A percentile compares a stretch with the other conserved stretches of the same genome.
These are phyloP conservation scores for Tylochromis polylepis DNA, from an alignment of 2,113 vertebrate species.

Conservation along the genomic window DNA sequence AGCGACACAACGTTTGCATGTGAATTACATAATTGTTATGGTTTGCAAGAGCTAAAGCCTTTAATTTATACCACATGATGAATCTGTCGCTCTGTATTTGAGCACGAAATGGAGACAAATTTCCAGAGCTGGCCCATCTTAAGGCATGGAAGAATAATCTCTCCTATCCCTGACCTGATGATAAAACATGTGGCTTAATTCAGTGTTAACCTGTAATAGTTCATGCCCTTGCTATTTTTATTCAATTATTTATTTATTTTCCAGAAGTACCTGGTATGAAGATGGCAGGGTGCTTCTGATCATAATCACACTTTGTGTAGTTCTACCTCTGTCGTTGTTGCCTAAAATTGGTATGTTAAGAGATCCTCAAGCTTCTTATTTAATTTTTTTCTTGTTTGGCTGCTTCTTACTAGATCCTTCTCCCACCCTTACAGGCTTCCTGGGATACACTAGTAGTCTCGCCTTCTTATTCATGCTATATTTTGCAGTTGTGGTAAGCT, in stretches of 20 bases:
- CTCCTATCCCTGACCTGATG: conserved; percentile 48
- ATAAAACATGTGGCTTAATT: background rate
- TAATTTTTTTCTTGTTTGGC: background rate
- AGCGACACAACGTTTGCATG: conserved; percentile 80
- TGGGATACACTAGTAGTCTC: conserved; percentile 94
- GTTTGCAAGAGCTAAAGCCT: conserved; percentile 78
- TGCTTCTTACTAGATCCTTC: conserved; percentile 17
- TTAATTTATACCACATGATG: conserved; percentile 84
- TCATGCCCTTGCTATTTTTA: background rate
- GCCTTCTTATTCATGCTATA: conserved; percentile 93
- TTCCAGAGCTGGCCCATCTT: conserved; percentile 75
- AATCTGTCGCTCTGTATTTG: conserved; percentile 77
- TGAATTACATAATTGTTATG: conserved; percentile 85
- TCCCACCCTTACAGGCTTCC: conserved; percentile 82
- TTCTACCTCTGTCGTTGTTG: conserved; percentile 87
- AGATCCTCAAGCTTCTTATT: background rate
- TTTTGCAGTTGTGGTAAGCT: conserved; percentile 89
- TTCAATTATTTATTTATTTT: background rate
- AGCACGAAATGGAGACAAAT: conserved; percentile 80
- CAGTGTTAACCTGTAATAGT: background rate
- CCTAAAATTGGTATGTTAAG: conserved; percentile 87
- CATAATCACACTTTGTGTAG: conserved; percentile 79
- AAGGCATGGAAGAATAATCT: conserved; percentile 63
- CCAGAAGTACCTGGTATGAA: conserved; percentile 82
- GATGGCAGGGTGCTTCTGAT: conserved; percentile 81